Percentiles rank a stretch among this genome's conserved stretches.
These are phyloP conservation scores for Parazoanthus swiftii DNA, from an alignment of 92 coral and sea anemone species.

Conservation along the genomic window DNA sequence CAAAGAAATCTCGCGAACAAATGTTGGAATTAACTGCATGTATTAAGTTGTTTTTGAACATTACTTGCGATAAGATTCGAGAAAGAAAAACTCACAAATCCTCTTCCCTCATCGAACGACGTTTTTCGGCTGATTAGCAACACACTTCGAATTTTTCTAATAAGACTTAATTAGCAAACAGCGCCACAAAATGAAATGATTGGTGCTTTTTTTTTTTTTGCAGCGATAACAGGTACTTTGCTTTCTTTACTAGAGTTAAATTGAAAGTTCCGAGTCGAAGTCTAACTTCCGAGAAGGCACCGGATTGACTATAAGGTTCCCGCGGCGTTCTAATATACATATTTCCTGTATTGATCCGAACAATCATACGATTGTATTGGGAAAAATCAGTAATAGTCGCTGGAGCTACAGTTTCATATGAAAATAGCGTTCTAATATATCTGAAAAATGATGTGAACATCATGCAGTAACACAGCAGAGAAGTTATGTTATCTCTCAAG, in stretches of 20 bases:
- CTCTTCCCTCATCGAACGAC: too few species aligned
- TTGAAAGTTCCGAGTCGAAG: slow-evolving; percentile 9
- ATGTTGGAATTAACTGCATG: background rate
- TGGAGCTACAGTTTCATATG: background rate
- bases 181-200: slow-evolving; percentile 5
- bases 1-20: background rate
- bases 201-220: background rate
- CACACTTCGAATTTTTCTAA: background rate
- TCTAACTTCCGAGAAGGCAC: slow-evolving; percentile 38
- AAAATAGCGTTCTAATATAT: background rate
- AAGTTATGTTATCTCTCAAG: background rate
- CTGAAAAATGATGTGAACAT: background rate
- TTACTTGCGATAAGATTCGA: background rate
- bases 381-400: background rate
- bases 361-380: background rate
- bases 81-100: background rate
- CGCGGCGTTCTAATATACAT: slow-evolving; percentile 19
- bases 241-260: slow-evolving; percentile 18
- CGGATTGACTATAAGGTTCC: slow-evolving; percentile 25
- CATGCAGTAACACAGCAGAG: background rate
- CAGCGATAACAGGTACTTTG: background rate
- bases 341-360: slow-evolving; percentile 37
- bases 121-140: background rate
- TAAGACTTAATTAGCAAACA: background rate
- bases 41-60: background rate